Evolutionary conservation across 1,140 invertebrate species (phyloP).

Genomic region (Trachymyrmex cornetzi): DNA sequence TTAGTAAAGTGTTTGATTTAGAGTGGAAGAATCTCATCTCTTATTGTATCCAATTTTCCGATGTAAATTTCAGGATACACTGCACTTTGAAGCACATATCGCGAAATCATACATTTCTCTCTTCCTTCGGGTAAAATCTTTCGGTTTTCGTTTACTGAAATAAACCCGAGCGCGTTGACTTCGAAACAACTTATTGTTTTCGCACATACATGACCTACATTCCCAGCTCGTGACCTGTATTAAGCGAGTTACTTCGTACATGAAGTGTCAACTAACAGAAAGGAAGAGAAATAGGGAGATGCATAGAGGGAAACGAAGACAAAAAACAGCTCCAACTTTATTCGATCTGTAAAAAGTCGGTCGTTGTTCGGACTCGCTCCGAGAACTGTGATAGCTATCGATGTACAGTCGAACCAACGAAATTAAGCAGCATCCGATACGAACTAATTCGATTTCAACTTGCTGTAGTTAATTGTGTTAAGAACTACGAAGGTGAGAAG

Average conservation of each 20-base stretch:
- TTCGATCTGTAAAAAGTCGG: slow-evolving; percentile 26
- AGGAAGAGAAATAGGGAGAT: not conserved
- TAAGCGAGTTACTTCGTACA: not conserved
- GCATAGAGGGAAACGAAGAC: not conserved
- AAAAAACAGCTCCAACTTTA: slow-evolving; percentile 11
- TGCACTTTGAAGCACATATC: slow-evolving; percentile 1
- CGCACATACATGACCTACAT: slow-evolving; percentile 36
- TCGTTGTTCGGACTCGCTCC: not conserved
- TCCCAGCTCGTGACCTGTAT: slow-evolving; percentile 2
- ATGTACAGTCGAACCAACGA: not conserved
- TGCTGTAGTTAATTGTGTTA: slow-evolving; percentile 46
- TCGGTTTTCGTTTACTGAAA: slow-evolving; percentile 35
- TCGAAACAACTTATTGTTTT: slow-evolving; percentile 41
- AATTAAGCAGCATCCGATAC: slow-evolving; percentile 54
- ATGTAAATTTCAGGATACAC: not conserved
- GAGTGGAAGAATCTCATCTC: not conserved
- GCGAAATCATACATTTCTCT: not conserved
- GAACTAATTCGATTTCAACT: slow-evolving; percentile 44
- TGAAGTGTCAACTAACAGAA: not conserved
- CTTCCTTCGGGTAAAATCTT: slow-evolving; percentile 39
- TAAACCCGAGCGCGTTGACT: slow-evolving; percentile 33
- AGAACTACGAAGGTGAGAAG: not conserved
- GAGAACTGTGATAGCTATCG: slow-evolving; percentile 17
- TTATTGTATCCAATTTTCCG: not conserved
- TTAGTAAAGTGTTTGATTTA: not conserved